Evolutionary conservation across 2,888 invertebrate species (phyloP).

Genomic region (Apodemia hepburni): DNA sequence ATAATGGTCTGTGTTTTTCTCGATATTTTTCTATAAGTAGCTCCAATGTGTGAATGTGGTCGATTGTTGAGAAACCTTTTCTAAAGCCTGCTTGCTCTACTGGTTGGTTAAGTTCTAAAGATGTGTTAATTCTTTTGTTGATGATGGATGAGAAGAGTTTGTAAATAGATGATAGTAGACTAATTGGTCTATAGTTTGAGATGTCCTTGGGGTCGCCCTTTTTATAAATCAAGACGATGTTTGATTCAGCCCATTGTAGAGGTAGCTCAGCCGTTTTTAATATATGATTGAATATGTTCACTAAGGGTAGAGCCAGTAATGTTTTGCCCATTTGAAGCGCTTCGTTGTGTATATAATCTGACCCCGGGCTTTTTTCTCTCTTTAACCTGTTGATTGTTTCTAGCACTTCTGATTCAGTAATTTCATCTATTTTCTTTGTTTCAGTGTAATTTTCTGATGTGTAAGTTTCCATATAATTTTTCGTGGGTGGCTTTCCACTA

Average conservation of each 20-base stretch:
- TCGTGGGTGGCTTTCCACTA: background rate
- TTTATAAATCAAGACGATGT: background rate
- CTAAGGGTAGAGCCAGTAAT: no score
- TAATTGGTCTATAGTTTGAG: background rate
- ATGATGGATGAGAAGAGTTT: background rate
- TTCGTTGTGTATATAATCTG: no score
- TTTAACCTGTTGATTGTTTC: no score
- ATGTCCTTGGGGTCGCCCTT: background rate
- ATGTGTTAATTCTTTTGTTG: background rate
- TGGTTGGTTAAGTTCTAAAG: slow-evolving; percentile 2
- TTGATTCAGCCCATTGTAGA: background rate
- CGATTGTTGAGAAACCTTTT: background rate
- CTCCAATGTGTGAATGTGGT: slow-evolving; percentile 1
- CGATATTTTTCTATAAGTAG: background rate
- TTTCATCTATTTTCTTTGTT: no score
- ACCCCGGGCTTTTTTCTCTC: no score
- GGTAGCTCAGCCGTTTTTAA: no score
- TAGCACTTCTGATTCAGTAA: background rate
- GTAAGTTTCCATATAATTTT: no score
- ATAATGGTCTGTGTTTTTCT: background rate
- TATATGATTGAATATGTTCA: no score
- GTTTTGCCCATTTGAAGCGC: no score
- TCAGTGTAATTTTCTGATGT: no score
- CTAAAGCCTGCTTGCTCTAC: background rate
- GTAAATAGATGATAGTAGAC: background rate